Base-by-base conservation (phyloP, 2,888 invertebrate genomes). In the Troides aeacus region DNA sequence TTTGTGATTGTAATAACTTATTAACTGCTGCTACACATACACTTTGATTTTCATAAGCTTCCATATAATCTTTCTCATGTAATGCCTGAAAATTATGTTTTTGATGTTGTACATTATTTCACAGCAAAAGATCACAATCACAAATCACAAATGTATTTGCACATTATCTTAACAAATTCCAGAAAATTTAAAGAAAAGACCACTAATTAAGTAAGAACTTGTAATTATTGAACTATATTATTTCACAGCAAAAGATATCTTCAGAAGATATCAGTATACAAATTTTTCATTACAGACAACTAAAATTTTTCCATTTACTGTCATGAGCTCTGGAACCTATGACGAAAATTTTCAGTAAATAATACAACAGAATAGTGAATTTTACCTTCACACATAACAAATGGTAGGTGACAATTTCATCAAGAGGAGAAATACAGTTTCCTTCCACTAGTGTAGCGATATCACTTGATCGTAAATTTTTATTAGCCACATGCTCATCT, bases 1-100 rank as follows among this genome's bases (percentile, higher is more conserved):
- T 98, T 76, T 97, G 96, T 53, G 94, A 91, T 85, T 98, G 97
- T 63, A 99, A 92, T 67, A 98, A 93, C 83, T 97, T 97, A 0
- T 96, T 96, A 62, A 98, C 95, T 0, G 94, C 93, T 75, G 97
- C 96, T 0, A 97, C 96, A 76, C 97, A 94, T 8, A 94, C 89
- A 76, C 96, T 95, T 83, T 99, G 98, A 74, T 95, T 93, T 73
- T 94, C 94, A 81, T 97, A 98, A 0, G 98, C 97, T 66, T 94
- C 94, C 80, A 94, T 84, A 73, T 93, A 95, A 73, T 94, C 93
- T 57, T 82, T 85, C 56, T 82, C 79, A 68, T 82, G 82, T 8
- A 94, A 79, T 21, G 91, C 87, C 93, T 93, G 81, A 15, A 84
- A 85, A 62, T 57, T 23, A 21, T 62, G 66, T 36, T 30, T 30